A percentile compares a stretch with the other conserved stretches of the same genome.
phyloP scores from a whole-genome alignment of 2,888 invertebrate species.

The Thumatha senex region DNA sequence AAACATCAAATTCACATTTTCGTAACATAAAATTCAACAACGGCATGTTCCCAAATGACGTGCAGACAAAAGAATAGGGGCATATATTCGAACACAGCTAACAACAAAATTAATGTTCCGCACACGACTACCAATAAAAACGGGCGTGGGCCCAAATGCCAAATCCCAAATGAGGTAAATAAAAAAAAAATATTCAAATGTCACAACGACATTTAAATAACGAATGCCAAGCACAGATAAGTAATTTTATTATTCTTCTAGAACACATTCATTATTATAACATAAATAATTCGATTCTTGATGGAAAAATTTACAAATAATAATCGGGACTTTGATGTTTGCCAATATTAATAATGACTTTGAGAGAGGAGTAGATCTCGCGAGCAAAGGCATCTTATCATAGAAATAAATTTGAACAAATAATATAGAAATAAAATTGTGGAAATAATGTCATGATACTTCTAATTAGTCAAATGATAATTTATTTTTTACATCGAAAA shows the following conservation, averaged over 20 bases:
- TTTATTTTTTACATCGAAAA: too few relatives aligned
- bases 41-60: constrained; percentile 29
- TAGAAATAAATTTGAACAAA: too few relatives aligned
- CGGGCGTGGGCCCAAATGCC: constrained; percentile 66
- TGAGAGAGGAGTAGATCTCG: too few relatives aligned
- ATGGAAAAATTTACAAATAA: too few relatives aligned
- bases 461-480: too few relatives aligned
- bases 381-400: too few relatives aligned
- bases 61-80: constrained; percentile 47
- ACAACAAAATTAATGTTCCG: constrained; percentile 79
- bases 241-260: constrained; percentile 9
- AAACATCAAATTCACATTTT: background rate
- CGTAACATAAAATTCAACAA: constrained; percentile 2
- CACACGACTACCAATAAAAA: constrained; percentile 73
- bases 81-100: constrained; percentile 44
- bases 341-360: too few relatives aligned
- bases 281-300: background rate
- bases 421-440: too few relatives aligned
- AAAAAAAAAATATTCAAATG: constrained; percentile 71
- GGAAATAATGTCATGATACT: too few relatives aligned
- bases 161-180: constrained; percentile 79
- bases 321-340: too few relatives aligned
- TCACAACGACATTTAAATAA: constrained; percentile 65
- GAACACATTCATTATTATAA: background rate
- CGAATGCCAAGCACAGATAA: constrained; percentile 23